Conservation (phyloP, 2,888 invertebrate species). For the Perizoma affinitatum region DNA sequence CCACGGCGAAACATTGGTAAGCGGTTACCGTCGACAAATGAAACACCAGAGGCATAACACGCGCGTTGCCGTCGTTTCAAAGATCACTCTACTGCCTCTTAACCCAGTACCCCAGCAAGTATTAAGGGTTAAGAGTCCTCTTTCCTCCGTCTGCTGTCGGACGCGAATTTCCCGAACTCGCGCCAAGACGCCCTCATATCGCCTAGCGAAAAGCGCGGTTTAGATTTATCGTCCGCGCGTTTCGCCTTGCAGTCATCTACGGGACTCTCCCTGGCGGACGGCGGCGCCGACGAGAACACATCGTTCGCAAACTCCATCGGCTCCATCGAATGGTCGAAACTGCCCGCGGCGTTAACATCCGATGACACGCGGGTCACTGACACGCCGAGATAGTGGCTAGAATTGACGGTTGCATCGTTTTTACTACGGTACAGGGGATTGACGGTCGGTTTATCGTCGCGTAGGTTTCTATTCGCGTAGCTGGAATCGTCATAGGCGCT, state of each 20-base stretch:
- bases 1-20: too few relatives aligned
- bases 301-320: slow-evolving; percentile 20
- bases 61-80: too few relatives aligned
- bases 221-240: slow-evolving; percentile 24
- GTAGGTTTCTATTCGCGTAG: neutral
- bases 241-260: slow-evolving; percentile 26
- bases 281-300: slow-evolving; percentile 11
- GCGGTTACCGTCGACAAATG: too few relatives aligned
- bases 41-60: too few relatives aligned
- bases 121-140: slow-evolving; percentile 31
- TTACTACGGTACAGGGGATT: slow-evolving; percentile 14
- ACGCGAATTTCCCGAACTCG: slow-evolving; percentile 56
- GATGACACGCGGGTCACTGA: too few relatives aligned
- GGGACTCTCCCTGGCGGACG: slow-evolving; percentile 22
- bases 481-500: too few relatives aligned
- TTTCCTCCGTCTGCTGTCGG: slow-evolving; percentile 52
- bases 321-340: slow-evolving; percentile 2
- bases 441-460: slow-evolving; percentile 2
- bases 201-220: slow-evolving; percentile 50
- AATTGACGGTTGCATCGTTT: neutral
- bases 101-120: too few relatives aligned
- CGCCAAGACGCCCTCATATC: slow-evolving; percentile 62
- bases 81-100: too few relatives aligned
- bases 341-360: neutral
- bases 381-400: neutral